Conservation (phyloP, 2,113 vertebrate genomes). For the Nothoprocta perdicaria region DNA sequence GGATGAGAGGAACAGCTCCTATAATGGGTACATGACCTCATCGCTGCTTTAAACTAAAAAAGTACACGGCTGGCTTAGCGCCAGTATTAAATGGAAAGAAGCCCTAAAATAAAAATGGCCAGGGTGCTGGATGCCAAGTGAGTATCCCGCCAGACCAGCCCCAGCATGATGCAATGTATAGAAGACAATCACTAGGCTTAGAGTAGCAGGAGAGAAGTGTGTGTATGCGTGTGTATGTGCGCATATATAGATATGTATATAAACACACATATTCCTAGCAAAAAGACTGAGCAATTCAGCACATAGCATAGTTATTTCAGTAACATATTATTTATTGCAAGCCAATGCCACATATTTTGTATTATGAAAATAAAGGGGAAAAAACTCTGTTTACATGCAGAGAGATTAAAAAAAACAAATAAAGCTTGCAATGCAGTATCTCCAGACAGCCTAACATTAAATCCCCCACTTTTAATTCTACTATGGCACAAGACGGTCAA, state of each 20-base stretch:
- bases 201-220: not conserved
- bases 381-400: not conserved
- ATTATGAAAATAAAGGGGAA: not conserved
- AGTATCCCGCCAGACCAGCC: not conserved
- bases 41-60: constrained; percentile 3
- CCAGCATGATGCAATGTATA: not conserved
- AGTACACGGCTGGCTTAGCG: not conserved
- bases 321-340: not conserved
- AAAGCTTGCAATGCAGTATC: not conserved
- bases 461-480: not conserved
- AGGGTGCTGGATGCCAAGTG: not conserved
- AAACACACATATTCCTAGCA: too few species aligned
- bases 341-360: not conserved
- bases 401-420: not conserved
- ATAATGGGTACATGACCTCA: not conserved
- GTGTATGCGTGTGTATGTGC: too few species aligned
- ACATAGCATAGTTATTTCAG: not conserved
- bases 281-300: not conserved
- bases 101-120: constrained; percentile 33
- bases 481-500: not conserved
- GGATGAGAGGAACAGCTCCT: constrained; percentile 7
- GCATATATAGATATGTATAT: too few species aligned
- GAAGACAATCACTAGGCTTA: not conserved
- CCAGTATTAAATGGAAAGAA: constrained; percentile 40
- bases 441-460: not conserved